Evolutionary conservation across 2,888 invertebrate genomes (phyloP), one percentile per base, ranked within the genome.

Genomic region (Apomyelois bistriatella): DNA sequence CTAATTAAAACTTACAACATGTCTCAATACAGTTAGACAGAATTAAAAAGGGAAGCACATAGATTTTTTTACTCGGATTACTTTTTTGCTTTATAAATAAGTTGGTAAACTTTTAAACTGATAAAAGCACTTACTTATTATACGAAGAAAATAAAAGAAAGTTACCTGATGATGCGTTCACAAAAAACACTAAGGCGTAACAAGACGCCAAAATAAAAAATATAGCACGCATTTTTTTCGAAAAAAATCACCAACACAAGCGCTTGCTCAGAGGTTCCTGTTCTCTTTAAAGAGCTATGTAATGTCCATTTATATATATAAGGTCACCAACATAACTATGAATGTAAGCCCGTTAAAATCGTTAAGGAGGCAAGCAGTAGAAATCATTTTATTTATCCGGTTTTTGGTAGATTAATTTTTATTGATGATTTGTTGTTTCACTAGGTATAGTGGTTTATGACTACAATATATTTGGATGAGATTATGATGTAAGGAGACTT

Each of bases 241-340:
- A 10, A 32, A 32, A 32, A 41, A 6, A 48, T 43, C 16, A n/a
- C 1, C 41, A 22, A 46, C 46, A 46, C 46, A 32, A 46, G 46
- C 46, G 46, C 7, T 15, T 10, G n/a, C 9, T 9, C 13, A 32
- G 9, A 46, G 32, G 32, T 46, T 46, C 46, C 35, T 16, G 15
- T 46, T 32, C 10, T 16, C 32, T 35, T 46, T 43, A 13, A 46
- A 16, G 0, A 46, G 15, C 16, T 32, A 35, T 35, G 38, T 12
- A 46, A 35, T 54, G 52, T 22, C 48, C 49, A 54, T 50, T 48
- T 55, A 57, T 59, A 22, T 59, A 22, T 22, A 59, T 59, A 59
- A 55, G 59, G 59, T 53, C 59, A 57, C 38, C 49, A 52, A 43
- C 49, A 36, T 53, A 35, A 16, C 37, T 47, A 32, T 54, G 48